These are phyloP conservation scores for Microctenopoma lineatum DNA, from an alignment of 2,797 vertebrate species.

Conservation along the genomic window DNA sequence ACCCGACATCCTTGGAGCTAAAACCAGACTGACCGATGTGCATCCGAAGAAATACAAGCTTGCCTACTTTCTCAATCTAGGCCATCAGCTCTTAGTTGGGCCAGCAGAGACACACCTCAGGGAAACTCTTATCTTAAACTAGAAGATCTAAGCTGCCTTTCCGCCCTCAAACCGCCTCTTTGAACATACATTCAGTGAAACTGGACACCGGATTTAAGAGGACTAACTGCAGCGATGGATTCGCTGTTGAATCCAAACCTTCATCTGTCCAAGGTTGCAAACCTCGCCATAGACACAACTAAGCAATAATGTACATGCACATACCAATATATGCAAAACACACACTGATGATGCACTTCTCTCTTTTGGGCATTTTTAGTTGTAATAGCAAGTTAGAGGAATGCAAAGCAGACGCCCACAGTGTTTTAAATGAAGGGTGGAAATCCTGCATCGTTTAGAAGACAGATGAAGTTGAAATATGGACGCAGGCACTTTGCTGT, in stretches of 20 bases:
- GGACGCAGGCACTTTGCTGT: slow-evolving; percentile 41
- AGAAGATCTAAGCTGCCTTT: slow-evolving; percentile 48
- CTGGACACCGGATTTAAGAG: slow-evolving; percentile 48
- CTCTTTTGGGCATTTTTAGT: slow-evolving; percentile 14
- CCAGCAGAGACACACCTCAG: slow-evolving; percentile 42
- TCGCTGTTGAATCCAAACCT: slow-evolving; percentile 21
- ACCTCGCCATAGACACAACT: slow-evolving; percentile 6
- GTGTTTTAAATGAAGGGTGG: slow-evolving; percentile 40
- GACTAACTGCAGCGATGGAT: slow-evolving; percentile 34
- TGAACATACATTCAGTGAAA: slow-evolving; percentile 55
- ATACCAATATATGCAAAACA: neutral
- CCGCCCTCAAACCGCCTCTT: slow-evolving; percentile 51
- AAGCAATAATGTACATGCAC: slow-evolving; percentile 3
- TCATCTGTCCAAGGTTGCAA: slow-evolving; percentile 11
- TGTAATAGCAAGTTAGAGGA: slow-evolving; percentile 31
- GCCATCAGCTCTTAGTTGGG: slow-evolving; percentile 47
- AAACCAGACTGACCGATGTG: slow-evolving; percentile 46
- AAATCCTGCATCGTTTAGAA: slow-evolving; percentile 48
- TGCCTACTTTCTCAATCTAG: slow-evolving; percentile 51
- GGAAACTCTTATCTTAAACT: slow-evolving; percentile 67
- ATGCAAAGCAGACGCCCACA: slow-evolving; percentile 41
- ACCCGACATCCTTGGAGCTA: slow-evolving; percentile 34
- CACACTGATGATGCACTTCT: neutral
- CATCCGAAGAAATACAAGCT: slow-evolving; percentile 46
- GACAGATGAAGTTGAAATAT: slow-evolving; percentile 57